Conservation (phyloP, 2,797 vertebrate species). For the Molothrus ater region DNA sequence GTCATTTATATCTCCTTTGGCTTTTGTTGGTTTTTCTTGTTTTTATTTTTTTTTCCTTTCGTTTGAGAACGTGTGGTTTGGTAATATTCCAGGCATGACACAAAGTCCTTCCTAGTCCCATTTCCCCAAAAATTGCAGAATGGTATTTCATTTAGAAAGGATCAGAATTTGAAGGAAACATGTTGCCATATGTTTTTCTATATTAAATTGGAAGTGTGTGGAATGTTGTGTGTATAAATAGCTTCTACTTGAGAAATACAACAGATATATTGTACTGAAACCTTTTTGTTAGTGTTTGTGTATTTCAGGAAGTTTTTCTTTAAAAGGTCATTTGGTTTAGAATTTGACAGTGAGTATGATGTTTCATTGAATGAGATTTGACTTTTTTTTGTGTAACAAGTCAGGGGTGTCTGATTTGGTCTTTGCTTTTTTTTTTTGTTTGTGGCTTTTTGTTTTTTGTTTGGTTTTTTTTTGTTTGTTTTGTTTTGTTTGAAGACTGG, state of each 20-base stretch:
- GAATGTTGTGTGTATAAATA: background rate
- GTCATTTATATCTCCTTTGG: background rate
- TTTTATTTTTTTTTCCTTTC: background rate
- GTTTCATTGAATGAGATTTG: background rate
- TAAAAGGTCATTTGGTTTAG: background rate
- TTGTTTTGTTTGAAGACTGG: background rate
- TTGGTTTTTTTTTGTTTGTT: too few species aligned
- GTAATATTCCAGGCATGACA: background rate
- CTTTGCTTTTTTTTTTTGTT: background rate
- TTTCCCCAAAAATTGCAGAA: background rate
- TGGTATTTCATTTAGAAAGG: background rate
- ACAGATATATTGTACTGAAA: background rate
- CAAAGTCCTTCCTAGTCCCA: background rate
- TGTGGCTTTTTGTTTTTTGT: too few species aligned
- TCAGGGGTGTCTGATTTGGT: background rate
- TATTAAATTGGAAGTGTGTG: background rate
- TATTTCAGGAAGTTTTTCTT: background rate
- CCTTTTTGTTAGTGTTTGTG: background rate
- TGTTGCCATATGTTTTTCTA: background rate
- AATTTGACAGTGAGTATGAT: background rate
- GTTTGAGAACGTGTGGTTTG: background rate
- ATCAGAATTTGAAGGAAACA: background rate
- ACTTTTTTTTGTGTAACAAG: background rate
- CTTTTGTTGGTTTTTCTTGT: background rate
- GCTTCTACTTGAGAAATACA: background rate